Evolutionary conservation across 2,797 vertebrate species (phyloP).

Genomic region (Rhadinocentrus ornatus): DNA sequence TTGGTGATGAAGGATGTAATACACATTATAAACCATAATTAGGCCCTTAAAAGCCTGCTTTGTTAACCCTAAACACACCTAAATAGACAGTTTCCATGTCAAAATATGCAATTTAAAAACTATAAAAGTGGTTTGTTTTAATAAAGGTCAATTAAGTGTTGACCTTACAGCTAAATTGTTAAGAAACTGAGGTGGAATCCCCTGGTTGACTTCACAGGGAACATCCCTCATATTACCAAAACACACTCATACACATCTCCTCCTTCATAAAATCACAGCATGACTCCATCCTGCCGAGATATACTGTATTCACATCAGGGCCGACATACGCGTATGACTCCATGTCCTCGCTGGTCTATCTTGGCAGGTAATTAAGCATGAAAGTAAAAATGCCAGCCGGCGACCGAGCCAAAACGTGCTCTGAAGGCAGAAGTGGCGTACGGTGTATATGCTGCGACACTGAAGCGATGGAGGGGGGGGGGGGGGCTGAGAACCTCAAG

Average conservation of each 20-base stretch:
- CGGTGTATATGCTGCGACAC: slow-evolving; percentile 59
- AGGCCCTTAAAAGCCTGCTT: not conserved
- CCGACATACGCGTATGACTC: slow-evolving; percentile 60
- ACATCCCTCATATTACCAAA: not conserved
- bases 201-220: not conserved
- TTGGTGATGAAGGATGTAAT: not conserved
- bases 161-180: not conserved
- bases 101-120: not conserved
- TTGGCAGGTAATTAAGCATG: slow-evolving; percentile 81
- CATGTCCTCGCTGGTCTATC: slow-evolving; percentile 67
- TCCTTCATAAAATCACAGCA: slow-evolving; percentile 13
- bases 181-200: not conserved
- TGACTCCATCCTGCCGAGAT: slow-evolving; percentile 25
- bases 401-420: slow-evolving; percentile 70
- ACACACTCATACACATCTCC: not conserved
- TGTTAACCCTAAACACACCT: no score
- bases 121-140: not conserved
- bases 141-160: not conserved
- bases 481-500: slow-evolving; percentile 60
- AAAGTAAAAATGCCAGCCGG: slow-evolving; percentile 74
- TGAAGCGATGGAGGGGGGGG: slow-evolving; percentile 41
- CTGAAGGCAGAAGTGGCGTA: slow-evolving; percentile 71
- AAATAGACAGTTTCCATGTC: not conserved
- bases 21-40: not conserved
- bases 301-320: slow-evolving; percentile 57